phyloP scores from a whole-genome alignment of 2,888 invertebrate species.

The Clanis bilineata region DNA sequence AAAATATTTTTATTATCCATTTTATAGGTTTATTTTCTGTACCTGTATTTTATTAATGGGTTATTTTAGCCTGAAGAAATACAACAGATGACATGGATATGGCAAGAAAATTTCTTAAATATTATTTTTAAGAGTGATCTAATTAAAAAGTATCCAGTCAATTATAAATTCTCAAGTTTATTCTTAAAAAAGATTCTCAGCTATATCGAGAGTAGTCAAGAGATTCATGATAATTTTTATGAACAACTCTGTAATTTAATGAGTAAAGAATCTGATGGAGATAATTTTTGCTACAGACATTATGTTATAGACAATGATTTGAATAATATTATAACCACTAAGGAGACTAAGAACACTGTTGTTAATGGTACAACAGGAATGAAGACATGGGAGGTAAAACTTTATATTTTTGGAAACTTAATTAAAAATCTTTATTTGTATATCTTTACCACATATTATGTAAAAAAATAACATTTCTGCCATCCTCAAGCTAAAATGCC shows the following conservation, averaged over 20 bases:
- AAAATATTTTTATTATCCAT: neutral
- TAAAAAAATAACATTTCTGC: no score
- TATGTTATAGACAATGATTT: slow-evolving; percentile 73
- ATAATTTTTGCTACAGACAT: slow-evolving; percentile 83
- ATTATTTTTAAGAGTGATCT: slow-evolving; percentile 80
- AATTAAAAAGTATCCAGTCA: slow-evolving; percentile 83
- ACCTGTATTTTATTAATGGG: neutral
- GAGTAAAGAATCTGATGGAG: slow-evolving; percentile 42
- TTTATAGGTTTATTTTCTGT: neutral
- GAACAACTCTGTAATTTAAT: slow-evolving; percentile 80
- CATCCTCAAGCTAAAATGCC: no score
- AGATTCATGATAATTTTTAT: slow-evolving; percentile 86
- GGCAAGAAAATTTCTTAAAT: slow-evolving; percentile 82
- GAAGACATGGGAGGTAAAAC: slow-evolving; percentile 87
- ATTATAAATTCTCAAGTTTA: slow-evolving; percentile 81
- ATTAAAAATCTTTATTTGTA: neutral
- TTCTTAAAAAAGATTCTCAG: slow-evolving; percentile 85
- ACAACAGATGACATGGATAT: slow-evolving; percentile 64
- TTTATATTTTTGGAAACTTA: neutral
- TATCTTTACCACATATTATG: neutral
- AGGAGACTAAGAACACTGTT: slow-evolving; percentile 88
- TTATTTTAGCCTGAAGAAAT: slow-evolving; percentile 54
- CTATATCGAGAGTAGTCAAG: slow-evolving; percentile 80
- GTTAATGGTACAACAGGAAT: slow-evolving; percentile 91
- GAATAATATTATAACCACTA: slow-evolving; percentile 78